These are phyloP conservation scores for Desoria tigrina DNA, from an alignment of 2,888 invertebrate species.

Conservation along the genomic window DNA sequence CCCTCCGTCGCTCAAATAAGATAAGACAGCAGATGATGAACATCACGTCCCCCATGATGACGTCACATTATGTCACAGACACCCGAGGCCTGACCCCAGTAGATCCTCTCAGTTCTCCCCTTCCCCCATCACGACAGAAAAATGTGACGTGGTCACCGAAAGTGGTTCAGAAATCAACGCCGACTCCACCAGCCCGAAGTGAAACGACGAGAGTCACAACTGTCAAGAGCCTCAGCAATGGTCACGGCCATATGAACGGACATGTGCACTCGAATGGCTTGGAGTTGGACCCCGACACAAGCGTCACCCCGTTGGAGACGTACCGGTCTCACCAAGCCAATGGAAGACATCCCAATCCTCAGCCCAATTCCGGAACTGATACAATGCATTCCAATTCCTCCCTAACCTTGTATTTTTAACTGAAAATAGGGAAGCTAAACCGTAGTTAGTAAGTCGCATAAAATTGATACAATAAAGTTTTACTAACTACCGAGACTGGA, in stretches of 20 bases:
- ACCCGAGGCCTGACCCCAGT: constrained; percentile 45
- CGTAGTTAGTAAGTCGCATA: too few relatives aligned
- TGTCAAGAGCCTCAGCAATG: constrained; percentile 18
- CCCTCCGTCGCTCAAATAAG: constrained; percentile 50
- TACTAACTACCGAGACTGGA: too few relatives aligned
- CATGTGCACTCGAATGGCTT: constrained; percentile 37
- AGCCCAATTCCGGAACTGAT: constrained; percentile 26
- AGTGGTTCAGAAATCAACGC: constrained; percentile 47
- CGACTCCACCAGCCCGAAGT: constrained; percentile 40
- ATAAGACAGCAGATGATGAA: constrained; percentile 49
- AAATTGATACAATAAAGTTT: too few relatives aligned
- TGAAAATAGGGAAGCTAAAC: too few relatives aligned
- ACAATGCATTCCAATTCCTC: constrained; percentile 52
- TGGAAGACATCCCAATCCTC: constrained; percentile 32
- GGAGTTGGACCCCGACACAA: constrained; percentile 50
- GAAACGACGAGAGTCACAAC: constrained; percentile 41
- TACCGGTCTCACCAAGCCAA: constrained; percentile 41
- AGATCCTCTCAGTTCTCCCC: constrained; percentile 37
- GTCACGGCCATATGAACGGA: constrained; percentile 26
- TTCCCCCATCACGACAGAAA: constrained; percentile 31
- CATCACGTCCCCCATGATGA: constrained; percentile 47
- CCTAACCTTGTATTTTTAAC: constrained; percentile 51
- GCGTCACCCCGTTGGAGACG: constrained; percentile 51
- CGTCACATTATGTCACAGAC: constrained; percentile 30
- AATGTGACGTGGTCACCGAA: constrained; percentile 53